A percentile compares a stretch with the other conserved stretches of the same genome.
Evolutionary conservation across 2,113 vertebrate species (phyloP).

Genomic region (Microtus oregoni): DNA sequence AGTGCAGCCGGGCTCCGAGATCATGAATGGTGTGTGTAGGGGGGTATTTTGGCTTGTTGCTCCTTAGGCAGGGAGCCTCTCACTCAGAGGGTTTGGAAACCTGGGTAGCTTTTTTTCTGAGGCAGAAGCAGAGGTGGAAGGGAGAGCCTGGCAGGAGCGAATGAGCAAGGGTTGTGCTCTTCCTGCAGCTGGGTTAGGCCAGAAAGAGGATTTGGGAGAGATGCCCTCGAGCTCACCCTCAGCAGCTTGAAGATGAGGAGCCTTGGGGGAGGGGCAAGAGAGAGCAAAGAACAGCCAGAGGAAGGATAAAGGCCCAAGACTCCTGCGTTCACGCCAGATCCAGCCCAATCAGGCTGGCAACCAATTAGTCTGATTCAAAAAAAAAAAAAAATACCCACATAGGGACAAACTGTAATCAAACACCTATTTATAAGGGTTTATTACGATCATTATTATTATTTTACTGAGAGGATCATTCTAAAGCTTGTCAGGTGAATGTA

Average conservation of each 20-base stretch:
- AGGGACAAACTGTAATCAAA: conserved; percentile 84
- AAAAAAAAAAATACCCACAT: conserved; percentile 62
- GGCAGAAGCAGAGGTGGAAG: background rate
- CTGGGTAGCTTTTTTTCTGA: background rate
- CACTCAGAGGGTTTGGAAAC: background rate
- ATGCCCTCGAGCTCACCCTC: conserved; percentile 7
- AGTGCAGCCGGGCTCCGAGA: background rate
- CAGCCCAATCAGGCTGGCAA: conserved; percentile 77
- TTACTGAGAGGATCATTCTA: conserved; percentile 82
- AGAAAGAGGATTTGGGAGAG: background rate
- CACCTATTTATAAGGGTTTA: conserved; percentile 84
- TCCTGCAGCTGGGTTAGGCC: too few relatives aligned
- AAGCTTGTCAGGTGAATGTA: conserved; percentile 79
- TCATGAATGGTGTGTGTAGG: background rate
- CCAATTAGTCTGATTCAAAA: conserved; percentile 84
- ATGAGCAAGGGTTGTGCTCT: background rate
- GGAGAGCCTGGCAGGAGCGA: background rate
- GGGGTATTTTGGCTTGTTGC: background rate
- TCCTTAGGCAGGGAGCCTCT: background rate
- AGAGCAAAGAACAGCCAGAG: background rate
- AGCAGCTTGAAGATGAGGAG: background rate
- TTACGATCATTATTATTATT: conserved; percentile 84
- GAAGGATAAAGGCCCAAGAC: background rate
- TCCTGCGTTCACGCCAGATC: conserved; percentile 14
- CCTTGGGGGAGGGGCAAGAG: too few relatives aligned